These are phyloP conservation scores for Hydropsyche tenuis DNA, from an alignment of 1,140 invertebrate species.

Conservation along the genomic window DNA sequence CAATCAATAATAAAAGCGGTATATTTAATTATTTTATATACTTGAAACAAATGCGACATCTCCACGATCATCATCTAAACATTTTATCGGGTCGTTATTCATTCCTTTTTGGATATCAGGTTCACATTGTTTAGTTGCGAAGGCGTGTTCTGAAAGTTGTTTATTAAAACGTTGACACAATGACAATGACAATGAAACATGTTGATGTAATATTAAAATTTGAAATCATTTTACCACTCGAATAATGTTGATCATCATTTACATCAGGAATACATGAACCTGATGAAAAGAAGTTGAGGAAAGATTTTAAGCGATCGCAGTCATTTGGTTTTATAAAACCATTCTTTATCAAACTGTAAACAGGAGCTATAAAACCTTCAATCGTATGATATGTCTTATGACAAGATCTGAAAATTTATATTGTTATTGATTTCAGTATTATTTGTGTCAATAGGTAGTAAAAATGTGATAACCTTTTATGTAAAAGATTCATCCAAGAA, in stretches of 20 bases:
- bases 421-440: neutral
- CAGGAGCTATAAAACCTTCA: constrained; percentile 56
- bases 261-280: constrained; percentile 20
- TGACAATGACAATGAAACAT: neutral
- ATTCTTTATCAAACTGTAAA: constrained; percentile 58
- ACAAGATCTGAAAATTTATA: constrained; percentile 54
- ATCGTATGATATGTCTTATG: constrained; percentile 56
- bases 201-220: neutral
- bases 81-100: constrained; percentile 54
- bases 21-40: constrained; percentile 49
- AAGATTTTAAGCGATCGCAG: neutral
- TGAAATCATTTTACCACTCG: neutral
- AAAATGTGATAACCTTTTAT: constrained; percentile 51
- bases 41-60: constrained; percentile 60
- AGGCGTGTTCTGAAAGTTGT: neutral
- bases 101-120: constrained; percentile 42
- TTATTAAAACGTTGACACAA: neutral
- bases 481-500: constrained; percentile 56
- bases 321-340: constrained; percentile 50
- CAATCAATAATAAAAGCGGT: neutral
- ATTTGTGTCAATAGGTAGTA: neutral
- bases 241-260: neutral
- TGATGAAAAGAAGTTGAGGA: neutral
- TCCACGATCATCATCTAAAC: constrained; percentile 54
- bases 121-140: neutral